Conservation (phyloP, 2,797 vertebrate species). For the Myotis myotis region DNA sequence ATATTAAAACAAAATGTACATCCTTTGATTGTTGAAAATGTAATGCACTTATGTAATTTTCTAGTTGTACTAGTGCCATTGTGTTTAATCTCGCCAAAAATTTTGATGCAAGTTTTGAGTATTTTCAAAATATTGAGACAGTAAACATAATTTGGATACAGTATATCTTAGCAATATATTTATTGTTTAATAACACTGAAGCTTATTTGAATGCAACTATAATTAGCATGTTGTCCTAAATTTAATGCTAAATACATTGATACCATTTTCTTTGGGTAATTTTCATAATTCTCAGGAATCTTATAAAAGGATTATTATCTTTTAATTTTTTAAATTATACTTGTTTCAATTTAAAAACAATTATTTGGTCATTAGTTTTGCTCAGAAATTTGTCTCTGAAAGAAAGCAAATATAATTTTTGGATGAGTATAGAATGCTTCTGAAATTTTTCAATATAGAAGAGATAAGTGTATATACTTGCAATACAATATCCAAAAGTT, state of each 20-base stretch:
- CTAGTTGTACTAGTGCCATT: neutral
- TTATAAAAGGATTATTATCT: neutral
- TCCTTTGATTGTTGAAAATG: neutral
- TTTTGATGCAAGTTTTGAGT: neutral
- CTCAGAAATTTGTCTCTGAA: neutral
- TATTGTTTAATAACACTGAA: neutral
- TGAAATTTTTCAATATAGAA: neutral
- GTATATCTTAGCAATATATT: neutral
- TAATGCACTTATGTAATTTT: neutral
- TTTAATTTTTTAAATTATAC: neutral
- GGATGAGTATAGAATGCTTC: neutral
- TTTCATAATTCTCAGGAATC: neutral
- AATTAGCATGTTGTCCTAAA: neutral
- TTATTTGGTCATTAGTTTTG: neutral
- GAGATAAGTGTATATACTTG: neutral
- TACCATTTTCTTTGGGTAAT: neutral
- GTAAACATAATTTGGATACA: neutral
- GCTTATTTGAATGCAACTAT: neutral
- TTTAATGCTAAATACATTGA: neutral
- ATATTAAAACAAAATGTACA: neutral
- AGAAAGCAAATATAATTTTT: neutral
- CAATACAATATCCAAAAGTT: constrained; percentile 14
- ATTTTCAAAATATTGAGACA: neutral
- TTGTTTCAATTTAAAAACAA: neutral
- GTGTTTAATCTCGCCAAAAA: neutral